Evolutionary conservation across 2,113 vertebrate species (phyloP), one percentile per base, ranked within the genome.

Genomic region (Colinus virginianus): DNA sequence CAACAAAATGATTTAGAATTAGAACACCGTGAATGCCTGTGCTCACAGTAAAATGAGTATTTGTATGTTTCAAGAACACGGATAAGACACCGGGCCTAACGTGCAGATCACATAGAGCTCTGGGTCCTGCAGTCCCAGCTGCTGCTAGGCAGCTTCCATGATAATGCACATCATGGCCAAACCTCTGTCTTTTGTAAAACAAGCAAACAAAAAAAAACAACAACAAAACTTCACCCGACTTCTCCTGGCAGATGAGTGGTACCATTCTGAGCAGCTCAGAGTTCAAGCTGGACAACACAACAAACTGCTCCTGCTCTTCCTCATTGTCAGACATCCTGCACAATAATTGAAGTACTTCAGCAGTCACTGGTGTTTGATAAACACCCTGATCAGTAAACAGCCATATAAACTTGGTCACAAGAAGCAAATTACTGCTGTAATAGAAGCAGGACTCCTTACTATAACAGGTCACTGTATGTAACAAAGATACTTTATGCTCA

Each of bases 401-500:
- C 8, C 3, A 2, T 4, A 13, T 70, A 32, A 38, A 49, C 55
- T 45, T 51, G 38, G 36, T 67, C n/a, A 34, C 58, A n/a, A 42
- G 42, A 32, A 76, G 13, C 0, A 0, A 62, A 61, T 61, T 62
- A 70, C 48, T 62, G n/a, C 55, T 74, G 48, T 36, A 46, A 51
- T 6, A 64, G 25, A 42, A 86, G 34, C 38, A 63, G 38, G 42
- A 74, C 43, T 89, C 59, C 26, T 77, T 76, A 6, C 58, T 55
- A 3, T 21, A 89, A 28, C 30, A 48, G 67, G 43, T 36, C 38
- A 38, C 71, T 74, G 38, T 82, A 13, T 90, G 93, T 90, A 84
- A 51, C 34, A 83, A 74, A 93, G 42, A n/a, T 51, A 18, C 28
- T 79, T 69, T 34, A 34, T 62, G 92, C 83, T 71, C 58, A 84